Evolutionary conservation across 2,113 vertebrate genomes (phyloP).

Genomic region (Xiphorhynchus elegans): DNA sequence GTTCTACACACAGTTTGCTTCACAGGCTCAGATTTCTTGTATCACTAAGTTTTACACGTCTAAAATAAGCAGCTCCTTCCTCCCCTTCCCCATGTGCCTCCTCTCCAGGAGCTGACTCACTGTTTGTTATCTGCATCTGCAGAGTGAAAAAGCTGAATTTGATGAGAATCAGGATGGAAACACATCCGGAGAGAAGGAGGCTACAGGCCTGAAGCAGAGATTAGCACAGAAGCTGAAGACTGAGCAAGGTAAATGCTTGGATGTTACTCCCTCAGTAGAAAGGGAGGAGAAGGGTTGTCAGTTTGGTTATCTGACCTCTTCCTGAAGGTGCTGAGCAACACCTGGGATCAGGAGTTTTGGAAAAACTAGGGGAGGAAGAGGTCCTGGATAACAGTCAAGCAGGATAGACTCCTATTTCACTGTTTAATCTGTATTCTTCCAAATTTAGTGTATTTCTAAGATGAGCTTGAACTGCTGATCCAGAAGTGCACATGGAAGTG

Average conservation of each 20-base stretch:
- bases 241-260: slow-evolving; percentile 68
- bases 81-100: not conserved
- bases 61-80: not conserved
- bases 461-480: not conserved
- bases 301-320: slow-evolving; percentile 13
- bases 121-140: not conserved
- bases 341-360: not conserved
- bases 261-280: not conserved
- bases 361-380: not conserved
- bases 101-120: not conserved
- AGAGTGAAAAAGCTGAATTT: slow-evolving; percentile 84
- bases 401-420: not conserved
- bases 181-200: slow-evolving; percentile 53
- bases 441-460: not conserved
- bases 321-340: not conserved
- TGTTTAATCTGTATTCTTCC: not conserved
- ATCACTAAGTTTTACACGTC: not conserved
- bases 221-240: slow-evolving; percentile 77
- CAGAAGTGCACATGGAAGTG: not conserved
- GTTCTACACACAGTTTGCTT: not conserved
- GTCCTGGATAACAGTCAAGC: not conserved
- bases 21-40: not conserved
- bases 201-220: slow-evolving; percentile 71
- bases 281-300: not conserved
- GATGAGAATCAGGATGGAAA: slow-evolving; percentile 73